These are phyloP conservation scores for Fopius arisanus DNA, from an alignment of 1,140 invertebrate species.

Conservation along the genomic window DNA sequence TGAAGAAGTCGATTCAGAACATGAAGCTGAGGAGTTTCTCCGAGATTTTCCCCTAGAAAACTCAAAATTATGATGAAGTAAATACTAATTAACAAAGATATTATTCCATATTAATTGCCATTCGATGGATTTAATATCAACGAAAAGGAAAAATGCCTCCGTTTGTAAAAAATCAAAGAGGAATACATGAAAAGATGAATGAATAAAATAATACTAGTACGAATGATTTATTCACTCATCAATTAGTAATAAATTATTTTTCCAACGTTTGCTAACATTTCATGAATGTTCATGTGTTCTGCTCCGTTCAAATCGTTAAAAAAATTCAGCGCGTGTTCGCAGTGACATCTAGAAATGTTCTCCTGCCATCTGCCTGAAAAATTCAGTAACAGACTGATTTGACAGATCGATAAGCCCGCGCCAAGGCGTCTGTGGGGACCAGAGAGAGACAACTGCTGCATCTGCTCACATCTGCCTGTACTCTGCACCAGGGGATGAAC, in stretches of 20 bases:
- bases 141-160: no score
- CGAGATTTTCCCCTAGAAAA: neutral
- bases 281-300: neutral
- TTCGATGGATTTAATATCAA: no score
- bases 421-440: neutral
- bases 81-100: no score
- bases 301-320: neutral
- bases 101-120: no score
- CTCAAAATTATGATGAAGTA: neutral
- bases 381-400: neutral
- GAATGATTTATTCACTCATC: no score
- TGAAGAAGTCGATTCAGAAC: neutral
- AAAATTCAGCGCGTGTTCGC: neutral
- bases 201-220: no score
- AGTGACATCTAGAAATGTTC: neutral
- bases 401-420: slow-evolving; percentile 12
- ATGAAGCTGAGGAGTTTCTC: slow-evolving; percentile 4
- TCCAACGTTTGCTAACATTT: no score
- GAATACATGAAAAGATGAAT: no score
- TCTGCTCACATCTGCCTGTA: slow-evolving; percentile 1
- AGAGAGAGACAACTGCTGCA: neutral
- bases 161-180: no score
- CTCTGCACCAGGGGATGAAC: neutral
- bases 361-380: neutral
- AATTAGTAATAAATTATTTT: no score